Conservation (phyloP, 1,140 invertebrate genomes). For the Macrobrachium nipponense region DNA sequence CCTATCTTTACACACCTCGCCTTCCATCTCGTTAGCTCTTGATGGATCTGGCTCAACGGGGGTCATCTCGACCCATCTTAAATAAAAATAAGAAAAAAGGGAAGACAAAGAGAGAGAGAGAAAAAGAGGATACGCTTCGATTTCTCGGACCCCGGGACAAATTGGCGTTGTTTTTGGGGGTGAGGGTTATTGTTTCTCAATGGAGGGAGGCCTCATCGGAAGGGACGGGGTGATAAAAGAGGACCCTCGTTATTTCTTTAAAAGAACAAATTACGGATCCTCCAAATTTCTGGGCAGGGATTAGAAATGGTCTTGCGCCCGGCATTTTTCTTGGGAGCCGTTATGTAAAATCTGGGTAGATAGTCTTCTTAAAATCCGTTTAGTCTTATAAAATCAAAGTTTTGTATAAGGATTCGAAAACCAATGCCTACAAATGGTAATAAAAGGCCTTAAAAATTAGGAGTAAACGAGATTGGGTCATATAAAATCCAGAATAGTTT, state of each 20-base stretch:
- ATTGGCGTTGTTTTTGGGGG: neutral
- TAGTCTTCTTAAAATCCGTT: too few species aligned
- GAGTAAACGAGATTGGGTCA: too few species aligned
- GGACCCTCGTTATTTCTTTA: too few species aligned
- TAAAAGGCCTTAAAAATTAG: too few species aligned
- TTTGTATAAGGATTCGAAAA: too few species aligned
- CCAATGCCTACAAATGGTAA: too few species aligned
- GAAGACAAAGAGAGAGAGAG: neutral
- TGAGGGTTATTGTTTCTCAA: neutral
- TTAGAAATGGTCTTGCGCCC: neutral
- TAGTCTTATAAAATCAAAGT: too few species aligned
- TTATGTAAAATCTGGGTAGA: too few species aligned
- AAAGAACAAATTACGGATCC: too few species aligned
- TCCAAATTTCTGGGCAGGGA: too few species aligned
- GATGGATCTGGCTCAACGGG: slow-evolving; percentile 44
- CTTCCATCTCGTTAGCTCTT: slow-evolving; percentile 52
- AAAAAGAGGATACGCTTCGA: neutral
- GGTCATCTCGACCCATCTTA: slow-evolving; percentile 2
- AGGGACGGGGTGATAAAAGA: neutral
- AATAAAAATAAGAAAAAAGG: slow-evolving; percentile 6
- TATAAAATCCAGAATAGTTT: neutral
- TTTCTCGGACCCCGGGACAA: slow-evolving; percentile 15
- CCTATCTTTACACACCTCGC: slow-evolving; percentile 38
- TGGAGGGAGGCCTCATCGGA: neutral
- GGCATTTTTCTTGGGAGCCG: too few species aligned